Evolutionary conservation across 2,113 vertebrate genomes (phyloP).

Genomic region (Setophaga kirtlandii): DNA sequence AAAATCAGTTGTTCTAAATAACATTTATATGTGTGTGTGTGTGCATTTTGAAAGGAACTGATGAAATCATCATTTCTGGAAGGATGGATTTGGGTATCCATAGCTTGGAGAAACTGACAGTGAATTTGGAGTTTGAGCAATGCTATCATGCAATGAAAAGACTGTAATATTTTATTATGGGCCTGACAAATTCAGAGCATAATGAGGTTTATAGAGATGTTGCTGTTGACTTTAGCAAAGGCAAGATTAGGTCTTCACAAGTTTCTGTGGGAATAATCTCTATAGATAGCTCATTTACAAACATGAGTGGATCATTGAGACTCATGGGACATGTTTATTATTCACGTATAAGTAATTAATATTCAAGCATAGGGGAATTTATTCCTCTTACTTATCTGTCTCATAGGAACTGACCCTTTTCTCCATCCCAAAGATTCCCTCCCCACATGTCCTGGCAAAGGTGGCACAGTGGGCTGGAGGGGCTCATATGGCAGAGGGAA

Average conservation of each 20-base stretch:
- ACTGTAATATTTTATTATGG: neutral
- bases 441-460: neutral
- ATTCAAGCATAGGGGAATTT: slow-evolving; percentile 4
- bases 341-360: slow-evolving; percentile 42
- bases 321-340: slow-evolving; percentile 20
- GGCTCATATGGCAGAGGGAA: neutral
- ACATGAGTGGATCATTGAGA: slow-evolving; percentile 23
- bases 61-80: neutral
- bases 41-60: neutral
- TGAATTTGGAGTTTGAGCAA: neutral
- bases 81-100: neutral
- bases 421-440: neutral
- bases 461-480: neutral
- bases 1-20: neutral
- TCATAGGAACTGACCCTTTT: neutral
- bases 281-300: slow-evolving; percentile 29
- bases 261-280: slow-evolving; percentile 33
- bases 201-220: slow-evolving; percentile 8
- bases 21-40: fast-evolving
- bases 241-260: neutral
- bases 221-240: neutral
- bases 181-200: neutral
- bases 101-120: neutral
- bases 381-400: neutral
- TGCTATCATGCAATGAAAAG: neutral